Evolutionary conservation across 2,113 vertebrate genomes (phyloP), one percentile per base, ranked within the genome.

Genomic region (Pandion haliaetus): DNA sequence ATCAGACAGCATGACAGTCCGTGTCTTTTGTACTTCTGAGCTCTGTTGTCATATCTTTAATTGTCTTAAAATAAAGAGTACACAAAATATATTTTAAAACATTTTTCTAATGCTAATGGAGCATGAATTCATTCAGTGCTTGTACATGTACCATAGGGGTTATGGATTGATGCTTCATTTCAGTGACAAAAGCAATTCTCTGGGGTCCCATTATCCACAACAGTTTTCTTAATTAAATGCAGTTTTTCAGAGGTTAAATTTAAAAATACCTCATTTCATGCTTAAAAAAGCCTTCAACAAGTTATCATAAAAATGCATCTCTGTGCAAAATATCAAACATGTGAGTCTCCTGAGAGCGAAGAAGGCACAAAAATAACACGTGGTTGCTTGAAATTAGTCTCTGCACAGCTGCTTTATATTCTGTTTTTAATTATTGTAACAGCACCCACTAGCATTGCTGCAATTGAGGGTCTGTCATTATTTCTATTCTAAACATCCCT

Each of bases 171-270:
- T 61, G 86, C 88, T 93, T 83, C 69, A 61, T 80, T 58, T 34
- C 82, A 81, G 79, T 57, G 76, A 95, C 86, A 93, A 80, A 95
- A 77, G 82, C 63, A 87, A 82, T 95, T 84, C 89, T 96, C 92
- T 54, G 36, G 87, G 84, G 87, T 96, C 88, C 85, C 58, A 69
- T 96, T 97, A 96, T 54, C 81, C 57, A 59, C 50, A 81, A 90
- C 15, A 69, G 80, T 86, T 93, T 90, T 71, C 72, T 95, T 96
- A 95, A 97, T 97, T 96, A 95, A 91, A 94, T 86, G 90, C 79
- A 92, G 79, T 88, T 73, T 89, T 88, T 92, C 93, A 36, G 94
- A 93, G 93, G 91, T 95, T 86, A 95, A 80, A 96, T 86, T 81
- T 84, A n/a, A 93, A 97, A 96, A 95, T 70, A 82, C 65, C 87